Conservation (phyloP, 2,113 vertebrate species). For the Odobenus rosmarus region DNA sequence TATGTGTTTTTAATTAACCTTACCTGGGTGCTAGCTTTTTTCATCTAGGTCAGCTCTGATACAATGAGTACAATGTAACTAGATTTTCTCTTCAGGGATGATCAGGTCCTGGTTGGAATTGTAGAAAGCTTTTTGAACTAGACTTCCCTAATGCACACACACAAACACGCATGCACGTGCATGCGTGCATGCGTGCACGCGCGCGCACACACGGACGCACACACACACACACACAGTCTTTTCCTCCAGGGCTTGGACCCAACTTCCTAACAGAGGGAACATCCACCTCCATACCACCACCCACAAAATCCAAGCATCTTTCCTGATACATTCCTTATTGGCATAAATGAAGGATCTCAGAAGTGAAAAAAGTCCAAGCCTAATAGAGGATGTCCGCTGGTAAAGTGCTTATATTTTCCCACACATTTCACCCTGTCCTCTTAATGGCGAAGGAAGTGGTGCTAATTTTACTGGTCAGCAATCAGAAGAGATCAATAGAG, state of each 20-base stretch:
- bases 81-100: not conserved
- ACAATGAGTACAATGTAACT: not conserved
- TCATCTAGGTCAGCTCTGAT: not conserved
- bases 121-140: not conserved
- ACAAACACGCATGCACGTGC: too few species aligned
- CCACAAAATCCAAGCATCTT: not conserved
- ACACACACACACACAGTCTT: not conserved
- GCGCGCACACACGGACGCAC: too few species aligned
- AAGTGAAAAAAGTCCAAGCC: not conserved
- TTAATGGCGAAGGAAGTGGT: conserved; percentile 19
- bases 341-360: not conserved
- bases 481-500: conserved; percentile 30
- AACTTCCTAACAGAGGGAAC: not conserved
- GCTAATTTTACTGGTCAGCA: conserved; percentile 43
- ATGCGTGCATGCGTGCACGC: too few species aligned
- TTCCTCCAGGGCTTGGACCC: not conserved
- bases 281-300: too few species aligned
- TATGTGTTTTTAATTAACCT: conserved; percentile 49
- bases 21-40: not conserved
- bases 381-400: not conserved
- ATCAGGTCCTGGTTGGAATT: not conserved
- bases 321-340: not conserved
- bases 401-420: not conserved
- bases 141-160: not conserved
- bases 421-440: not conserved